These are phyloP conservation scores for Macrophya annulata DNA, from an alignment of 2,888 invertebrate genomes.

Conservation along the genomic window DNA sequence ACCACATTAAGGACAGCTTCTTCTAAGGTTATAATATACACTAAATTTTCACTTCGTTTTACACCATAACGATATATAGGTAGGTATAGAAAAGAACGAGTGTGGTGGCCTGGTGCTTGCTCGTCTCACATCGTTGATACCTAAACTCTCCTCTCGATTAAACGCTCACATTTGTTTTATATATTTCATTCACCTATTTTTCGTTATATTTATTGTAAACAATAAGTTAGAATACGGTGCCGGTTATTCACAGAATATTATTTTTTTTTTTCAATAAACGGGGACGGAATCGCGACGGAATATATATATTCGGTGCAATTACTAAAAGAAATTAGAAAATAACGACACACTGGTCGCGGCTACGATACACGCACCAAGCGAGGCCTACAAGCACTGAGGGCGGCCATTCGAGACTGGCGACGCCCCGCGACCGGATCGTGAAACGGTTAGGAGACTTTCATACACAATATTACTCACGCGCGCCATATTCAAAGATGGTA, in stretches of 20 bases:
- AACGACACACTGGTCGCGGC: constrained; percentile 63
- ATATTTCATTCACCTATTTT: neutral
- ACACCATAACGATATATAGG: neutral
- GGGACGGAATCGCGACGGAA: constrained; percentile 63
- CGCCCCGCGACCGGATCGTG: constrained; percentile 65
- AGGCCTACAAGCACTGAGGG: constrained; percentile 76
- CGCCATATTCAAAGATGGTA: constrained; percentile 55
- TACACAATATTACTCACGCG: constrained; percentile 1
- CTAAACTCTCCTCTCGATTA: neutral
- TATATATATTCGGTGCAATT: constrained; percentile 58
- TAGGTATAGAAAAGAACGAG: too few relatives aligned
- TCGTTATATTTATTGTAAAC: neutral
- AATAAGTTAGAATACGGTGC: neutral
- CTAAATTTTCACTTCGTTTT: neutral
- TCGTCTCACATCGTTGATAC: constrained; percentile 1
- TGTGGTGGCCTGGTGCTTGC: neutral
- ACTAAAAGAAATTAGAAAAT: constrained; percentile 60
- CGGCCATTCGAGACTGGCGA: constrained; percentile 74
- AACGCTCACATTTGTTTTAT: neutral
- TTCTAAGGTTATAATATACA: neutral
- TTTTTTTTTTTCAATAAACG: neutral
- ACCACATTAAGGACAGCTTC: too few relatives aligned
- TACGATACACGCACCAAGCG: constrained; percentile 76
- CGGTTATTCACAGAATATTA: neutral
- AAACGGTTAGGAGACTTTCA: neutral